Percentiles rank a stretch among this genome's conserved stretches.
Evolutionary conservation across 2,797 vertebrate species (phyloP).

Genomic region (Buceros bicornis): DNA sequence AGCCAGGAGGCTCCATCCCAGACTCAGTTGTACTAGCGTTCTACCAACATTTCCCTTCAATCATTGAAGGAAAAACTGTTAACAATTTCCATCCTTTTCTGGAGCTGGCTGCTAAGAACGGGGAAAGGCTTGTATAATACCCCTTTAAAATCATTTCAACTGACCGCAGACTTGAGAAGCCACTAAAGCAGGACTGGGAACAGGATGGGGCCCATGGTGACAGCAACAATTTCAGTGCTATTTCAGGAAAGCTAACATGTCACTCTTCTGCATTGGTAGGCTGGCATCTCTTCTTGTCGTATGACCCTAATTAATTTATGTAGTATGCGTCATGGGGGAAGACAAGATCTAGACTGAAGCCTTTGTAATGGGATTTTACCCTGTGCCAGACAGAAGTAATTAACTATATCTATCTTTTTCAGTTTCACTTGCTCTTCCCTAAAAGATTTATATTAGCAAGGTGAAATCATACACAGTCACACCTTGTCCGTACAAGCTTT

Average conservation of each 20-base stretch:
- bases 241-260: neutral
- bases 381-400: conserved; percentile 57
- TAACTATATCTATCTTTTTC: conserved; percentile 64
- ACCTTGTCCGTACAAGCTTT: conserved; percentile 26
- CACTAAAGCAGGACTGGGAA: neutral
- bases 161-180: neutral
- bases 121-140: neutral
- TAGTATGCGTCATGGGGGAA: conserved; percentile 19
- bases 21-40: neutral
- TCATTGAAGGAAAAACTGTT: neutral
- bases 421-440: conserved; percentile 55
- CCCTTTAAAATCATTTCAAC: neutral
- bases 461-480: conserved; percentile 35
- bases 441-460: conserved; percentile 45
- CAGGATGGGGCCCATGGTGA: neutral
- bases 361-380: conserved; percentile 55
- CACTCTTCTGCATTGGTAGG: neutral
- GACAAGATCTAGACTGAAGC: conserved; percentile 48
- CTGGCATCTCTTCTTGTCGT: conserved; percentile 6
- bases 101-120: neutral
- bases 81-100: neutral
- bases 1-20: neutral
- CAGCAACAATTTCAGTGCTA: conserved; percentile 23
- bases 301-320: conserved; percentile 50
- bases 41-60: neutral